Evolutionary conservation across 2,113 vertebrate species (phyloP).

Genomic region (Neotoma lepida): DNA sequence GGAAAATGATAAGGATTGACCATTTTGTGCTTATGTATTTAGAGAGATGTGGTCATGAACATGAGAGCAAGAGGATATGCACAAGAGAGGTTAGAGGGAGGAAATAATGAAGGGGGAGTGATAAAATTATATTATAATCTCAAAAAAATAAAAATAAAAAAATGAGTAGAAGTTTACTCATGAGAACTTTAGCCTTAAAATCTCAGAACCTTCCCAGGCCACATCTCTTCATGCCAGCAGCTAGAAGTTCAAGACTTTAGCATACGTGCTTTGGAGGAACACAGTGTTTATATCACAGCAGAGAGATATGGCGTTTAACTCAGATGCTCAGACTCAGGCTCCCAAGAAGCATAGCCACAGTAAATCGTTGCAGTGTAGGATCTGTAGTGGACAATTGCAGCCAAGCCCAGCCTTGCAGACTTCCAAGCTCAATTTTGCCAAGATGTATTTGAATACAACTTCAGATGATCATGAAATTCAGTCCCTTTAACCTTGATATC

Average conservation of each 20-base stretch:
- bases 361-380: background rate
- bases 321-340: too few species aligned
- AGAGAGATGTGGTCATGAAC: background rate
- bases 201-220: background rate
- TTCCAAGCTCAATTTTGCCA: background rate
- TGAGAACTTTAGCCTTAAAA: background rate
- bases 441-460: background rate
- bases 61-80: background rate
- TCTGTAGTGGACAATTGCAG: background rate
- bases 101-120: background rate
- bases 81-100: background rate
- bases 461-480: too few species aligned
- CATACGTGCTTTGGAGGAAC: background rate
- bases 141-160: background rate
- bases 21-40: background rate
- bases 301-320: background rate
- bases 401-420: fast-evolving
- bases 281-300: background rate
- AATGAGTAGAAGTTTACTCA: background rate
- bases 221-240: background rate
- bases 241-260: background rate
- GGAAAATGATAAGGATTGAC: background rate
- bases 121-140: background rate
- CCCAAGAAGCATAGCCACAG: background rate
- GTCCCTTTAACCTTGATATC: background rate